These are phyloP conservation scores for Taenaris catops DNA, from an alignment of 2,888 invertebrate species.

Conservation along the genomic window DNA sequence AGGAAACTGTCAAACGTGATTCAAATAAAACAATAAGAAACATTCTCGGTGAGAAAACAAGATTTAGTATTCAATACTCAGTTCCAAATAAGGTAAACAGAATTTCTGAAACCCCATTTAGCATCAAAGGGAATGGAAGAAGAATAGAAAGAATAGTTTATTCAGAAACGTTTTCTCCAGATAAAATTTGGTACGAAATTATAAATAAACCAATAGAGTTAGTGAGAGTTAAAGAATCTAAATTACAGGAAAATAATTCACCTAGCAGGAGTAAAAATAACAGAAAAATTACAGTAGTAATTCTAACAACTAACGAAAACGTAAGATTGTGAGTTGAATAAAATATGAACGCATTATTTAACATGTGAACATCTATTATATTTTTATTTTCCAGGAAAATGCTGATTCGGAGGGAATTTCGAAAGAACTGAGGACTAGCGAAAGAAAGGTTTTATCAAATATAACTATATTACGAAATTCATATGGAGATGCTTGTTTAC, in stretches of 20 bases:
- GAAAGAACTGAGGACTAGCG: neutral
- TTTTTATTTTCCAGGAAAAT: too few species aligned
- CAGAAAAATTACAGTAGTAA: conserved; percentile 3
- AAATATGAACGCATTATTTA: too few species aligned
- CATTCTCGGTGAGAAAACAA: conserved; percentile 13
- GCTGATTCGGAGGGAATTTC: neutral
- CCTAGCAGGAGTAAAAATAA: conserved; percentile 1
- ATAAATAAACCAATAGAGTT: conserved; percentile 31
- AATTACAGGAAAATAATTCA: neutral
- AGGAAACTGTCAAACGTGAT: too few species aligned
- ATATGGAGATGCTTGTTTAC: conserved; percentile 50
- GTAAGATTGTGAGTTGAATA: too few species aligned
- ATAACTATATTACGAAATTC: conserved; percentile 35
- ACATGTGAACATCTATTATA: too few species aligned
- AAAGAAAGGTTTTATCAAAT: neutral
- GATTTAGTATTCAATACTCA: conserved; percentile 12
- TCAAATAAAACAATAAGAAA: conserved; percentile 8
- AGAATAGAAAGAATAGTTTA: conserved; percentile 29
- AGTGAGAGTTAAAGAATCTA: conserved; percentile 14
- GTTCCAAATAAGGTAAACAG: conserved; percentile 5
- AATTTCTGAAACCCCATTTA: neutral
- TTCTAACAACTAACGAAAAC: conserved; percentile 7
- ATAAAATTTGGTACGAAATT: conserved; percentile 35
- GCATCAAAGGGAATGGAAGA: conserved; percentile 8
- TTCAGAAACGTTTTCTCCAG: conserved; percentile 30